phyloP scores from a whole-genome alignment of 2,888 invertebrate genomes.

The Rhamphomyia laevipes region DNA sequence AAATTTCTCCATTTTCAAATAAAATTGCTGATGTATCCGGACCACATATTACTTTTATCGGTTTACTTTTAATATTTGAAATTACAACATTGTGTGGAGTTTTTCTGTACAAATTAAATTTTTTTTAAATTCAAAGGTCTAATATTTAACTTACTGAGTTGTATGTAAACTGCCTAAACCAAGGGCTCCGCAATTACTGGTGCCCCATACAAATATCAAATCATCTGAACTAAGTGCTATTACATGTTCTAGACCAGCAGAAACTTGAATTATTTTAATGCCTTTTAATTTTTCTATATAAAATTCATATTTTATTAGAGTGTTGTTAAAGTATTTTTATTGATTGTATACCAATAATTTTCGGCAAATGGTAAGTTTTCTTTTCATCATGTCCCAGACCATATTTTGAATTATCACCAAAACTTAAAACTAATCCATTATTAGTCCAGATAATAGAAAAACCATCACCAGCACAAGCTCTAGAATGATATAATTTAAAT shows the following conservation, averaged over 20 bases:
- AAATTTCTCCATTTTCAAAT: conserved; percentile 46
- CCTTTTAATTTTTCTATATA: conserved; percentile 41
- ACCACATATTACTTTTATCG: conserved; percentile 46
- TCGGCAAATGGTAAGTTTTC: conserved; percentile 43
- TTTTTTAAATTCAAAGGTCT: background rate
- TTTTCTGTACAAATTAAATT: conserved; percentile 18
- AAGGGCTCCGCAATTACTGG: conserved; percentile 44
- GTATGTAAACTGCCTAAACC: conserved; percentile 37
- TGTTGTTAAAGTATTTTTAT: no score
- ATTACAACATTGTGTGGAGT: conserved; percentile 28
- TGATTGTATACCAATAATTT: conserved; percentile 38
- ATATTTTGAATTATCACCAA: conserved; percentile 50
- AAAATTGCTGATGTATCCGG: conserved; percentile 49
- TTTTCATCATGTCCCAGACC: conserved; percentile 54
- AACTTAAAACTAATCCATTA: conserved; percentile 54
- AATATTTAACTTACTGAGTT: conserved; percentile 26
- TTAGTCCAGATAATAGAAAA: conserved; percentile 57
- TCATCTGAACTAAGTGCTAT: conserved; percentile 49
- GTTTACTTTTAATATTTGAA: conserved; percentile 37
- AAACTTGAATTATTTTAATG: conserved; percentile 47
- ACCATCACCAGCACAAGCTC: conserved; percentile 49
- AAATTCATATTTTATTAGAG: conserved; percentile 1
- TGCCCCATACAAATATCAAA: conserved; percentile 54
- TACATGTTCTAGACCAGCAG: conserved; percentile 52
- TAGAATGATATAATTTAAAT: conserved; percentile 21